Conservation (phyloP, 2,113 vertebrate species). For the Coryphaenoides rupestris region DNA sequence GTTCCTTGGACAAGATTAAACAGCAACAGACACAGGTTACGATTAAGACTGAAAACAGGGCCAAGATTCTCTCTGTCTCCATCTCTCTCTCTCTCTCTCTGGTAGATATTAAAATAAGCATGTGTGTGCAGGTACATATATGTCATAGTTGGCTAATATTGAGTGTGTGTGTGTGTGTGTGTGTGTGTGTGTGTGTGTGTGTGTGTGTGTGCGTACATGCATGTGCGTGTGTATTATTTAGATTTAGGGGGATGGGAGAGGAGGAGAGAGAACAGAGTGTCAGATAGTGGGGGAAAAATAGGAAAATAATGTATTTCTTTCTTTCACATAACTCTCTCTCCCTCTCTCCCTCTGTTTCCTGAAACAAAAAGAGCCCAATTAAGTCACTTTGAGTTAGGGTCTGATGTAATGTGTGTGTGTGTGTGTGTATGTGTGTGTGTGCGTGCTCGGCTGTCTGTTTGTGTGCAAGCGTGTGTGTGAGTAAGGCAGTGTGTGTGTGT, state of each 20-base stretch:
- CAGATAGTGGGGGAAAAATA: constrained; percentile 29
- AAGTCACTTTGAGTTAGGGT: constrained; percentile 72
- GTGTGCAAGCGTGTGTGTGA: too few species aligned
- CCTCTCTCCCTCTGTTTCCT: constrained; percentile 38
- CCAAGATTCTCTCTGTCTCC: too few species aligned
- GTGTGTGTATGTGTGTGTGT: constrained; percentile 4
- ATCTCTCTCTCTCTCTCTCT: too few species aligned
- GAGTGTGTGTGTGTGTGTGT: not conserved
- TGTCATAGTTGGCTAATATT: too few species aligned
- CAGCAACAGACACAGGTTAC: too few species aligned
- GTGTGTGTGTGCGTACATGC: not conserved
- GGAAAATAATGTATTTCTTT: constrained; percentile 27
- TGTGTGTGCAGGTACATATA: too few species aligned
- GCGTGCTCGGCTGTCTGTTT: too few species aligned
- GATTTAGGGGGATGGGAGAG: not conserved
- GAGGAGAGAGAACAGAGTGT: constrained; percentile 12
- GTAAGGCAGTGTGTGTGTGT: too few species aligned
- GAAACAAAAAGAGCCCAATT: constrained; percentile 74
- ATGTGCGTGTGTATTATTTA: constrained; percentile 9
- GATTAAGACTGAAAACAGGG: too few species aligned
- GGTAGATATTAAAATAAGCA: too few species aligned
- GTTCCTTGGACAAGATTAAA: too few species aligned
- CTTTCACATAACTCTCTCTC: constrained; percentile 22
- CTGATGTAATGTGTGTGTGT: constrained; percentile 18
- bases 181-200: constrained; percentile 8